A percentile compares a stretch with the other conserved stretches of the same genome.
Conservation (phyloP, 1,140 invertebrate genomes). For the Panagrolaimus sp. region DNA sequence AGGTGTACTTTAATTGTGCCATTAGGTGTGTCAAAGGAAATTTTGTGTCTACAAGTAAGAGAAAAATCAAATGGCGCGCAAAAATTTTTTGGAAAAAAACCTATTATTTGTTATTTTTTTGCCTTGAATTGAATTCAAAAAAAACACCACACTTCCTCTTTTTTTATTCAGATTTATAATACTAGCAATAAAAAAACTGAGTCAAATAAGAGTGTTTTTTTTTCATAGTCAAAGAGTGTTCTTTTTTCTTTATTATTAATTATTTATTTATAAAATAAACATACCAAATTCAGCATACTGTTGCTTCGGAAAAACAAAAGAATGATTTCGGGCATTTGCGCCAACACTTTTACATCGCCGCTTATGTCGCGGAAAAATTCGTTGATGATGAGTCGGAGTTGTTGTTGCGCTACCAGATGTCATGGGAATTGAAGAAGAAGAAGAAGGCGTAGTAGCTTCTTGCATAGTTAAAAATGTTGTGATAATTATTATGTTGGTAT, state of each 20-base stretch:
- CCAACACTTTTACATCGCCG: constrained; percentile 15
- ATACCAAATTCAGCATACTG: constrained; percentile 11
- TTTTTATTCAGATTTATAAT: too few species aligned
- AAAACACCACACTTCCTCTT: neutral
- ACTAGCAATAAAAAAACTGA: too few species aligned
- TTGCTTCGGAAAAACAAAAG: constrained; percentile 10
- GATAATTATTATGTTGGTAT: neutral
- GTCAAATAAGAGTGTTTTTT: neutral
- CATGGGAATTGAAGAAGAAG: constrained; percentile 1
- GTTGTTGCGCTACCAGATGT: constrained; percentile 1
- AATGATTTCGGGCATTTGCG: neutral
- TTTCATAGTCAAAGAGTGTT: neutral
- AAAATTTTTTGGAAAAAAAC: too few species aligned
- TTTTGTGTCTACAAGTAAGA: too few species aligned
- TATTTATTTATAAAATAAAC: neutral
- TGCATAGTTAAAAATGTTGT: neutral
- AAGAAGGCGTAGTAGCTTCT: neutral
- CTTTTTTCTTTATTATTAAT: neutral
- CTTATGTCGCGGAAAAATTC: neutral
- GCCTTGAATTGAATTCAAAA: neutral
- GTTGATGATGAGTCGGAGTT: constrained; percentile 1
- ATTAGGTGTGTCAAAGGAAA: too few species aligned
- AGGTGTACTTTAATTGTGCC: too few species aligned
- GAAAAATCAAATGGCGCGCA: too few species aligned
- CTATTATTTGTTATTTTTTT: neutral